Percentiles rank a stretch among this genome's conserved stretches.
phyloP scores from a whole-genome alignment of 2,113 vertebrate genomes.

The Phoxinus phoxinus region DNA sequence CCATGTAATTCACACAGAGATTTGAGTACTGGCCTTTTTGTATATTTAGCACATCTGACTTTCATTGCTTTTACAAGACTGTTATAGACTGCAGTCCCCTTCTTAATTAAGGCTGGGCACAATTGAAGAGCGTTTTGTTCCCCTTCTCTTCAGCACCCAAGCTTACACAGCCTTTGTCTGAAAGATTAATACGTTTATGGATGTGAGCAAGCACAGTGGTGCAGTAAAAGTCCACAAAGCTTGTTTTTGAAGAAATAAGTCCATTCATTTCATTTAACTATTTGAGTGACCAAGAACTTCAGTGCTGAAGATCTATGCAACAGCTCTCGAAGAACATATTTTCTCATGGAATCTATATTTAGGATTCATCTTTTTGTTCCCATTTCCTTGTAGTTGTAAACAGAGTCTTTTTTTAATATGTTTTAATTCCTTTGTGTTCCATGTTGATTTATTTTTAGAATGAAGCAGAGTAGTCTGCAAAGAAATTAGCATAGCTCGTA shows the following conservation, averaged over 20 bases:
- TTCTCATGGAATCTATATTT: conserved; percentile 70
- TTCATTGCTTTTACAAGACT: conserved; percentile 70
- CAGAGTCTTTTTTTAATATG: conserved; percentile 57
- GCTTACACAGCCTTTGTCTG: conserved; percentile 60
- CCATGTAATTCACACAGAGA: conserved; percentile 42
- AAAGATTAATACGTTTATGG: conserved; percentile 64
- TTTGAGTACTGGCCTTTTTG: conserved; percentile 42
- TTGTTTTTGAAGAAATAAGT: conserved; percentile 62
- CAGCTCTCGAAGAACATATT: conserved; percentile 60
- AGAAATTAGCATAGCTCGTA: conserved; percentile 70
- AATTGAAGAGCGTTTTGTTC: conserved; percentile 61
- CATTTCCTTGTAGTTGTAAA: conserved; percentile 62
- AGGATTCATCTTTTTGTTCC: conserved; percentile 56
- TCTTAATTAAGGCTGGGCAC: conserved; percentile 71
- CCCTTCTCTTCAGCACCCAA: conserved; percentile 58
- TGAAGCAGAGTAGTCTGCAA: conserved; percentile 56
- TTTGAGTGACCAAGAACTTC: conserved; percentile 57
- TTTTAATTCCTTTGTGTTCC: conserved; percentile 67
- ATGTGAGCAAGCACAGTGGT: conserved; percentile 49
- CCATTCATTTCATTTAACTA: conserved; percentile 50
- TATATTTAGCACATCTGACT: conserved; percentile 64
- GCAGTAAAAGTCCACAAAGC: conserved; percentile 61
- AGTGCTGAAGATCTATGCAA: conserved; percentile 51
- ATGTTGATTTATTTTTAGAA: conserved; percentile 42
- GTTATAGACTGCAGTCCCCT: conserved; percentile 65